phyloP scores from a whole-genome alignment of 1,140 invertebrate genomes.

The Aphis craccivora region DNA sequence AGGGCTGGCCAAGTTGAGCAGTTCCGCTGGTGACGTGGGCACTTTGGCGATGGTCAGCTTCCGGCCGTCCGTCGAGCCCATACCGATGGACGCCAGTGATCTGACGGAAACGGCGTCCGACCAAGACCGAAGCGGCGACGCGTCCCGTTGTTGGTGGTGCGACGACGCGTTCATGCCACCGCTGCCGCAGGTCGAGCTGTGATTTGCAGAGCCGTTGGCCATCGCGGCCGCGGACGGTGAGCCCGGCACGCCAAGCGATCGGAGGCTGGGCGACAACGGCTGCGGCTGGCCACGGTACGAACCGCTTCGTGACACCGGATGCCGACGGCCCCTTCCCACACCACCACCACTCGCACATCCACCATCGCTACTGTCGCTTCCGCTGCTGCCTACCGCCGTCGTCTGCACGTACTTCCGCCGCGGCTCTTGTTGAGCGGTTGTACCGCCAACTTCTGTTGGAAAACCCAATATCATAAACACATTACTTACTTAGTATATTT shows the following conservation, averaged over 20 bases:
- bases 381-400: not conserved
- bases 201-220: not conserved
- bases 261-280: conserved; percentile 13
- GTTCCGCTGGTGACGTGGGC: conserved; percentile 80
- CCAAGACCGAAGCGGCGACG: conserved; percentile 30
- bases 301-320: not conserved
- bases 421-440: not conserved
- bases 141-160: not conserved
- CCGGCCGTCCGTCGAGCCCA: conserved; percentile 85
- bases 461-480: not conserved
- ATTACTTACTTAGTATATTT: not conserved
- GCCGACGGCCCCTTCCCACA: not conserved
- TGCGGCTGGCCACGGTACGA: not conserved
- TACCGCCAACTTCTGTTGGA: not conserved
- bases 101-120: conserved; percentile 60
- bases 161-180: not conserved
- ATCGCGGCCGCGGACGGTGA: not conserved
- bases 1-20: conserved; percentile 81
- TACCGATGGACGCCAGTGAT: conserved; percentile 77
- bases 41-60: conserved; percentile 82
- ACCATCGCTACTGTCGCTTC: conserved; percentile 26
- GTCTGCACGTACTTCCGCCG: not conserved
- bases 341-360: not conserved
- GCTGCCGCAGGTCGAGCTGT: too few species aligned
- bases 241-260: not conserved